Evolutionary conservation across 2,888 invertebrate genomes (phyloP).

Genomic region (Drosophila pseudotakahashii): DNA sequence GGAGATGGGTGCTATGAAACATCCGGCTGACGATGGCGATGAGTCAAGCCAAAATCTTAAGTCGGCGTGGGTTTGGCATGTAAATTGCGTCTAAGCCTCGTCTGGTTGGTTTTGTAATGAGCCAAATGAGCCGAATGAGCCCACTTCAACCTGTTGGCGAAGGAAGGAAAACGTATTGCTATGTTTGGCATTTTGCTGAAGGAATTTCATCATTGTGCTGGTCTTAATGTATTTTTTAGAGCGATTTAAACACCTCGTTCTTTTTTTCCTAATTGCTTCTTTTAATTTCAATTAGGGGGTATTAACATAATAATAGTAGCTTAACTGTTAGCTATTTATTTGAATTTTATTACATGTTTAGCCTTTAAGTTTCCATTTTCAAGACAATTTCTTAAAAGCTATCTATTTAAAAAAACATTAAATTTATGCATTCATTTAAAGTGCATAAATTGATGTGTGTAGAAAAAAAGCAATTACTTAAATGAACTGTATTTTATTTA

Average conservation of each 20-base stretch:
- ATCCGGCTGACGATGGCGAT: conserved; percentile 34
- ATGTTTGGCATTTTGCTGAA: not conserved
- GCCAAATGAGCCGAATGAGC: conserved; percentile 11
- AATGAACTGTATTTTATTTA: too few species aligned
- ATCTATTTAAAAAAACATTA: too few species aligned
- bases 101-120: conserved; percentile 28
- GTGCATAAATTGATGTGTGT: too few species aligned
- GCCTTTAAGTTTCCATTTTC: not conserved
- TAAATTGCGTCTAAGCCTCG: conserved; percentile 39
- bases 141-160: conserved; percentile 10
- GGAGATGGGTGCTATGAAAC: conserved; percentile 5
- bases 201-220: not conserved
- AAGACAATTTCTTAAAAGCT: not conserved
- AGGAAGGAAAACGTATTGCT: conserved; percentile 6
- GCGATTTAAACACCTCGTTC: too few species aligned
- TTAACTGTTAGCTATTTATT: not conserved
- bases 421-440: too few species aligned
- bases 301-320: not conserved
- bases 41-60: conserved; percentile 25
- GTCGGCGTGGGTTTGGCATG: conserved; percentile 38
- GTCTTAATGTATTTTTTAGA: not conserved
- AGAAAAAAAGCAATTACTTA: too few species aligned
- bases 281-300: not conserved
- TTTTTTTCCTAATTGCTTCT: not conserved
- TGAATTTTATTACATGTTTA: not conserved